Conservation (phyloP, 1,140 invertebrate species). For the Berghia stephanieae region DNA sequence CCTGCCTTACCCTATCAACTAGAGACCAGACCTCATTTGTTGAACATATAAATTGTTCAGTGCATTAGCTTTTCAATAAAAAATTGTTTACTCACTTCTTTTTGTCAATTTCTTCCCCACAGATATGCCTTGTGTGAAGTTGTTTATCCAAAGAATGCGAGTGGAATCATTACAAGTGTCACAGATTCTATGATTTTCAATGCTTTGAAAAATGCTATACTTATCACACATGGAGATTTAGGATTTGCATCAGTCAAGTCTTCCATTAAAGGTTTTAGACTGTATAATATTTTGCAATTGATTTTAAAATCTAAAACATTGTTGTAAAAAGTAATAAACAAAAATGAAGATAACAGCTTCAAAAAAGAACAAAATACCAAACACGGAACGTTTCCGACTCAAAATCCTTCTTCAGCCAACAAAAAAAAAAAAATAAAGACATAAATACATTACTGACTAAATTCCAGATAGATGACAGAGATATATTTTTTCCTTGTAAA, state of each 20-base stretch:
- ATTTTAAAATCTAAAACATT: too few relatives aligned
- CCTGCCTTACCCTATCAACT: too few relatives aligned
- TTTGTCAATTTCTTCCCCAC: not conserved
- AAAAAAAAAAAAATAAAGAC: too few relatives aligned
- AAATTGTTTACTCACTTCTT: not conserved
- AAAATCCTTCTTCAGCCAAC: too few relatives aligned
- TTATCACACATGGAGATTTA: constrained; percentile 23
- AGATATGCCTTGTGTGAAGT: constrained; percentile 28
- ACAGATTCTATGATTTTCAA: not conserved
- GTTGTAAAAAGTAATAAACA: too few relatives aligned
- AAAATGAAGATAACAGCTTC: too few relatives aligned
- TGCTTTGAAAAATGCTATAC: constrained; percentile 1
- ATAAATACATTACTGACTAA: too few relatives aligned
- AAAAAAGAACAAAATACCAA: too few relatives aligned
- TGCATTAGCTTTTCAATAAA: not conserved
- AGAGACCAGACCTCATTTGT: not conserved
- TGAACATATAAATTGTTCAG: not conserved
- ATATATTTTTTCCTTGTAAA: too few relatives aligned
- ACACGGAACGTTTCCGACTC: too few relatives aligned
- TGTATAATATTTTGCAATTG: too few relatives aligned
- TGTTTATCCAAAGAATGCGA: not conserved
- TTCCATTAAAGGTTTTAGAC: constrained; percentile 17
- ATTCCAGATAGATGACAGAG: too few relatives aligned
- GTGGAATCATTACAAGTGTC: not conserved
- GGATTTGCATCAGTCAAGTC: constrained; percentile 11